Evolutionary conservation across 2,113 vertebrate genomes (phyloP).

Genomic region (Campylorhamphus procurvoides): DNA sequence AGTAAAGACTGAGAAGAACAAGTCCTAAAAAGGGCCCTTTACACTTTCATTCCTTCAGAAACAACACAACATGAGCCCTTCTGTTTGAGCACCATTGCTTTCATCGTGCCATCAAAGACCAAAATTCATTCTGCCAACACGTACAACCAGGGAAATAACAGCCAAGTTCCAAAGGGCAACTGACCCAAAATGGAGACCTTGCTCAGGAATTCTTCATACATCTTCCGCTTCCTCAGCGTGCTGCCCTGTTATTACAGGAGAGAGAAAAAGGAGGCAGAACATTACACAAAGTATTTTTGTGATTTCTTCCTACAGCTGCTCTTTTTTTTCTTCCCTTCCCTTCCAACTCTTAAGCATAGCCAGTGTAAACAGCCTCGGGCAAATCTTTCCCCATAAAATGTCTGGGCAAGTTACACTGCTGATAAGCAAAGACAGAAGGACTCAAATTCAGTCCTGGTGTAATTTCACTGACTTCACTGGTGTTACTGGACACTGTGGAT

Average conservation of each 20-base stretch:
- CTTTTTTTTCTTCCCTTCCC: background rate
- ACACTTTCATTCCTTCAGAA: background rate
- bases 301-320: conserved; percentile 55
- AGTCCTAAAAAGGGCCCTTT: background rate
- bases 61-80: background rate
- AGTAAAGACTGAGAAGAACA: background rate
- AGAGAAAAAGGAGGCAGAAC: conserved; percentile 19
- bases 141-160: background rate
- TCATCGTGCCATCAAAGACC: background rate
- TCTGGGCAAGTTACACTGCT: conserved; percentile 40
- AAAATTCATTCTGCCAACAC: background rate
- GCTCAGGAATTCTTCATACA: conserved; percentile 98
- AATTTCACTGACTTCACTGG: conserved; percentile 22
- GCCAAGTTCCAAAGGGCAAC: conserved; percentile 48
- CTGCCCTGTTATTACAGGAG: conserved; percentile 83
- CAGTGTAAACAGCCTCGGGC: background rate
- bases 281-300: conserved; percentile 38
- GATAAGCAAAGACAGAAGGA: conserved; percentile 44
- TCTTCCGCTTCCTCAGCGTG: conserved; percentile 94
- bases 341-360: background rate
- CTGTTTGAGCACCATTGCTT: background rate
- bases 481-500: conserved; percentile 14
- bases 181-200: conserved; percentile 97
- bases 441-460: conserved; percentile 34
- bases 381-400: conserved; percentile 36